A percentile compares a stretch with the other conserved stretches of the same genome.
Evolutionary conservation across 92 coral and sea anemone genomes (phyloP).

Genomic region (Anthopleura xanthogrammica): DNA sequence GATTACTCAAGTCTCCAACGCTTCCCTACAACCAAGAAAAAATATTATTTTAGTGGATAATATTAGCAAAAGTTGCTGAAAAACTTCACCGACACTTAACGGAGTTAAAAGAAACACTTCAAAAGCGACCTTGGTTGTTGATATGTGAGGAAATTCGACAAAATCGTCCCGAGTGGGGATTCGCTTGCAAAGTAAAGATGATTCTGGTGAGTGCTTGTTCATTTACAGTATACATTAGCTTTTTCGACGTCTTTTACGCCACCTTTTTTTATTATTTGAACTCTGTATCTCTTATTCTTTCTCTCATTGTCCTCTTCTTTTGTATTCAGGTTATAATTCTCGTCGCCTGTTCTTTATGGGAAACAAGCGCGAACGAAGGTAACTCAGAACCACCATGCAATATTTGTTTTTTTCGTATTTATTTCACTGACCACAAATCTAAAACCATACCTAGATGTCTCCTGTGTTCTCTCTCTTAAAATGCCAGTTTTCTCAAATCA

Average conservation of each 20-base stretch:
- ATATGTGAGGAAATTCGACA: slow-evolving; percentile 15
- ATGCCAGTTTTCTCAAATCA: not conserved
- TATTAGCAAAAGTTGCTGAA: not conserved
- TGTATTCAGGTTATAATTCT: not conserved
- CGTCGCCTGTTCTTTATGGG: not conserved
- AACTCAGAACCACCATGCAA: not conserved
- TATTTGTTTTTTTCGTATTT: not conserved
- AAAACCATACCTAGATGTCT: not conserved
- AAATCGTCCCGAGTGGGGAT: slow-evolving; percentile 28
- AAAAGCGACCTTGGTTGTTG: not conserved
- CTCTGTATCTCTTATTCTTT: not conserved
- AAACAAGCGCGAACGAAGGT: slow-evolving; percentile 13
- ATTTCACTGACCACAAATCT: not conserved
- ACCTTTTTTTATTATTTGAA: not conserved
- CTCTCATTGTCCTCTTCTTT: not conserved
- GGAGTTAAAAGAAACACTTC: slow-evolving; percentile 2
- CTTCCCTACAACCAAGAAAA: not conserved
- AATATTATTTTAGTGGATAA: not conserved
- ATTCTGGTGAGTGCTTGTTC: slow-evolving; percentile 4
- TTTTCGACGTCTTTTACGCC: not conserved
- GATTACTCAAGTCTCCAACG: not conserved
- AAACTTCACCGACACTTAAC: not conserved
- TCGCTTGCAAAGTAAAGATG: slow-evolving; percentile 2
- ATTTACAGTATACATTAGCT: not conserved
- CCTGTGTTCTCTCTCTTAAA: not conserved